These are phyloP conservation scores for Tribolium madens DNA, from an alignment of 1,140 invertebrate genomes.

Conservation along the genomic window DNA sequence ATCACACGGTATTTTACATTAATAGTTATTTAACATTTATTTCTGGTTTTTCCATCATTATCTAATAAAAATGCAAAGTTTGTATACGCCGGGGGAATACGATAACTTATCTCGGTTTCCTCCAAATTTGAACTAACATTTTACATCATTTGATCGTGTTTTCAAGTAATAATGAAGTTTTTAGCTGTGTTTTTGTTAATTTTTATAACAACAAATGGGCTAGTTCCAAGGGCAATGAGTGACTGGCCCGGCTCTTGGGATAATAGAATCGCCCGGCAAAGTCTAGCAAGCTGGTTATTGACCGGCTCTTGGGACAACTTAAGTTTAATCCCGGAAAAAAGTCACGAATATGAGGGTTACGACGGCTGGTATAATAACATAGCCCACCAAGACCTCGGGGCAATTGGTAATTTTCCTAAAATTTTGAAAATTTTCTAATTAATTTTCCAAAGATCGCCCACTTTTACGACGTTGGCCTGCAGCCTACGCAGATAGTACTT, in stretches of 20 bases:
- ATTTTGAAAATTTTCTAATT: not conserved
- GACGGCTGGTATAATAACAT: constrained; percentile 79
- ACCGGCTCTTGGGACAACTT: constrained; percentile 23
- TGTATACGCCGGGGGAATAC: too few species aligned
- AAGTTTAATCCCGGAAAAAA: constrained; percentile 60
- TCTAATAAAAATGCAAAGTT: too few species aligned
- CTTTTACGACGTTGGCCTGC: constrained; percentile 72
- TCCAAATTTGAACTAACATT: too few species aligned
- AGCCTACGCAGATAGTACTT: constrained; percentile 75
- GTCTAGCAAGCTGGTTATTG: constrained; percentile 42
- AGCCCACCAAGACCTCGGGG: constrained; percentile 70
- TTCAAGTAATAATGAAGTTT: too few species aligned
- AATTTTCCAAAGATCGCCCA: constrained; percentile 64
- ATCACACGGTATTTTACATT: too few species aligned
- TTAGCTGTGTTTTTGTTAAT: too few species aligned
- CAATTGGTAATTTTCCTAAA: constrained; percentile 66
- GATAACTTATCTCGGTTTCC: too few species aligned
- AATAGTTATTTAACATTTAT: too few species aligned
- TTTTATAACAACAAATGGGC: too few species aligned
- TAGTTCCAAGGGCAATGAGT: too few species aligned
- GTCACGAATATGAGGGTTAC: constrained; percentile 69
- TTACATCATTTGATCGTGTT: too few species aligned
- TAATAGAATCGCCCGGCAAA: not conserved
- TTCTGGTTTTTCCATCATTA: too few species aligned
- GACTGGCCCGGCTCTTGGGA: constrained; percentile 1